Evolutionary conservation across 2,888 invertebrate species (phyloP).

Genomic region (Drosophila heteroneura): DNA sequence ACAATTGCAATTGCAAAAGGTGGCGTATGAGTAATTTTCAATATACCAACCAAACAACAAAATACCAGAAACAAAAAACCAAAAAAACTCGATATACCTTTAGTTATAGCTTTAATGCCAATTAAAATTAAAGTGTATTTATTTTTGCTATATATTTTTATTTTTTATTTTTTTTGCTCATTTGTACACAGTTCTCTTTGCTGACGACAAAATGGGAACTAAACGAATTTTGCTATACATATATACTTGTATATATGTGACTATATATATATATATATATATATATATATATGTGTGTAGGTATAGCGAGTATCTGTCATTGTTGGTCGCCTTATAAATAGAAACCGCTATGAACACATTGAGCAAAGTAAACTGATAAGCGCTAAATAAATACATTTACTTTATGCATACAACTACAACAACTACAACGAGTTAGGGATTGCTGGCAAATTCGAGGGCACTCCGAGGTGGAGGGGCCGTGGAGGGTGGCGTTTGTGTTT

Average conservation of each 20-base stretch:
- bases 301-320: constrained; percentile 45
- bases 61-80: background rate
- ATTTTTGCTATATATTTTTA: constrained; percentile 7
- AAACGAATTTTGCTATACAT: constrained; percentile 24
- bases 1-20: constrained; percentile 51
- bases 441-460: background rate
- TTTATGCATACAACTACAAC: constrained; percentile 33
- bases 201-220: constrained; percentile 13
- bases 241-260: background rate
- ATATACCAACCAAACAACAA: constrained; percentile 26
- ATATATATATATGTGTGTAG: constrained; percentile 8
- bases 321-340: constrained; percentile 49
- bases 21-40: constrained; percentile 56
- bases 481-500: background rate
- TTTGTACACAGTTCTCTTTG: constrained; percentile 12
- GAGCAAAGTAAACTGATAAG: constrained; percentile 56
- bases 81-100: background rate
- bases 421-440: constrained; percentile 3
- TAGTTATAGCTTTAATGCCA: constrained; percentile 35
- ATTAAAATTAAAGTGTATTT: constrained; percentile 53
- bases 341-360: constrained; percentile 54
- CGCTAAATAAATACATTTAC: constrained; percentile 61
- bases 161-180: background rate
- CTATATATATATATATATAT: background rate
- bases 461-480: no score